Conservation (phyloP, 2,888 invertebrate species). For the Drosophila helvetica region DNA sequence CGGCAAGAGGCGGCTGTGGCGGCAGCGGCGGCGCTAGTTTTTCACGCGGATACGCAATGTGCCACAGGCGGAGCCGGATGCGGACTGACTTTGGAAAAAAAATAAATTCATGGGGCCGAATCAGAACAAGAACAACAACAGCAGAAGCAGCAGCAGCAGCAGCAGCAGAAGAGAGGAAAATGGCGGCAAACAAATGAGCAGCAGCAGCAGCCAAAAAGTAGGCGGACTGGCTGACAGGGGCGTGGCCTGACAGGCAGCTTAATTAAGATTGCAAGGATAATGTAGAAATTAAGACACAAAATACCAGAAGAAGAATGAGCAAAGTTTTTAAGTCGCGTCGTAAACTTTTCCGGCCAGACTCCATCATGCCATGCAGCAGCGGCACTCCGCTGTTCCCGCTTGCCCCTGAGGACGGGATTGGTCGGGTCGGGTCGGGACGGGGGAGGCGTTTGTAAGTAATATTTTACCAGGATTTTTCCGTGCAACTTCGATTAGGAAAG, state of each 20-base stretch:
- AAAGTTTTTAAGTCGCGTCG: constrained; percentile 12
- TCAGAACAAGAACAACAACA: constrained; percentile 27
- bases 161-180: constrained; percentile 48
- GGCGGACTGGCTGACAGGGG: background rate
- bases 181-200: constrained; percentile 59
- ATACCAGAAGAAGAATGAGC: constrained; percentile 11
- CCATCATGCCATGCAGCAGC: too few species aligned
- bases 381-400: too few species aligned
- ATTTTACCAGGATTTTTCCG: constrained; percentile 3
- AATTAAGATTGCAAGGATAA: constrained; percentile 65
- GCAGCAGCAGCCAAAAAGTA: background rate
- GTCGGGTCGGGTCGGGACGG: background rate
- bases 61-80: constrained; percentile 51
- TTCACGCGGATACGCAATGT: constrained; percentile 34
- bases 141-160: constrained; percentile 35
- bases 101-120: constrained; percentile 26
- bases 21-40: constrained; percentile 20
- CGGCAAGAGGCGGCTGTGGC: background rate
- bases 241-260: constrained; percentile 55
- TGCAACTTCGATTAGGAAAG: constrained; percentile 11
- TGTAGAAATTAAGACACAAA: constrained; percentile 60
- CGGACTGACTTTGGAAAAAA: constrained; percentile 29
- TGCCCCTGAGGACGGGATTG: too few species aligned
- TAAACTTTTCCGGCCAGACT: constrained; percentile 12
- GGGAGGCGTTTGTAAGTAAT: background rate